Conservation (phyloP, 92 coral and sea anemone species). For the Palythoa heliodiscus region DNA sequence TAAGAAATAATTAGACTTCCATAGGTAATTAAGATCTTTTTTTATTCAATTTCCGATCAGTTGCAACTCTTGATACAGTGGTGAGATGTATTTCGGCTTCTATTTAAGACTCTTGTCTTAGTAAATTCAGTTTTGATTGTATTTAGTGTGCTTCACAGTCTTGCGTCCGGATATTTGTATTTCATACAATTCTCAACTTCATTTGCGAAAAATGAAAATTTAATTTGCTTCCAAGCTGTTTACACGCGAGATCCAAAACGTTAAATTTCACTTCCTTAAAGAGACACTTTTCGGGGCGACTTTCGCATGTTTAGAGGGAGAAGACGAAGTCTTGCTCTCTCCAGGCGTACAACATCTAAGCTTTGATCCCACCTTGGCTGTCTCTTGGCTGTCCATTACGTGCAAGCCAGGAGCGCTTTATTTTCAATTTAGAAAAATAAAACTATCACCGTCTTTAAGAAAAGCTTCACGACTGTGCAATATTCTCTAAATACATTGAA, state of each 20-base stretch:
- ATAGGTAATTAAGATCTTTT: conserved; percentile 24
- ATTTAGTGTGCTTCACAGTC: background rate
- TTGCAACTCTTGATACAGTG: conserved; percentile 6
- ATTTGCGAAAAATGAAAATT: conserved; percentile 61
- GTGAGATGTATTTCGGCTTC: background rate
- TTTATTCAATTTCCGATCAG: conserved; percentile 31
- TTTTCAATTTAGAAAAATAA: background rate
- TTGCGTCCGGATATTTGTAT: conserved; percentile 12
- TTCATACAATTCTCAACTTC: conserved; percentile 29
- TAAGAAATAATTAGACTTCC: conserved; percentile 43
- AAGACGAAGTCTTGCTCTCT: background rate
- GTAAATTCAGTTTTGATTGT: background rate
- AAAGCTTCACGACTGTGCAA: conserved; percentile 48
- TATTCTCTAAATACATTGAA: conserved; percentile 88
- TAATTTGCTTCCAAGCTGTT: conserved; percentile 72
- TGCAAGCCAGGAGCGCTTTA: too few species aligned
- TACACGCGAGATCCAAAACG: conserved; percentile 69
- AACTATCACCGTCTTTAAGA: background rate
- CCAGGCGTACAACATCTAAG: background rate
- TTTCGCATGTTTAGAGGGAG: background rate
- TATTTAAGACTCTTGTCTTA: conserved; percentile 13
- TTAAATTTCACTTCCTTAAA: conserved; percentile 55
- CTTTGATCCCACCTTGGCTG: background rate
- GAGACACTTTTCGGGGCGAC: conserved; percentile 49
- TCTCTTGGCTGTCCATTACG: too few species aligned